Base-by-base conservation (phyloP, 1,140 invertebrate species). In the Antheraea pernyi region DNA sequence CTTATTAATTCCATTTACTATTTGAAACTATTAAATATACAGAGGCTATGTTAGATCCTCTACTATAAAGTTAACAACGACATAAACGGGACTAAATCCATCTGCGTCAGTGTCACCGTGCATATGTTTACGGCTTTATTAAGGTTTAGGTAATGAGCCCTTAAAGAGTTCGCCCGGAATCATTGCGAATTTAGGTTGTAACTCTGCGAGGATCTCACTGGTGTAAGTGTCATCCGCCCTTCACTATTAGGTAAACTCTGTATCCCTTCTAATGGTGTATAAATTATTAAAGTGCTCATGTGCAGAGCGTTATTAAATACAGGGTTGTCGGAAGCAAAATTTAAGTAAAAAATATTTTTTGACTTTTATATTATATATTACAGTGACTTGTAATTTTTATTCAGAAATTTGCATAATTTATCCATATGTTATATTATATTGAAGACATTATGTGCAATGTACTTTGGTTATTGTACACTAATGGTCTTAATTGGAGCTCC, bases 211-310 rank as follows among this genome's bases (percentile, higher is more conserved):
- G 19, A 42, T n/a, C 61, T 63, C n/a, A 7, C 39, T 13, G n/a
- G 39, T 46, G 62, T 64, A 64, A 64, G 63, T 65, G 63, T 18
- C 36, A 16, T 65, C 16, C 42, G 19, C 64, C 64, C 64, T 22
- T 65, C 53, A 65, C 39, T 42, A 46, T 46, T 19, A 46, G 36
- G 30, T 53, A 67, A 67, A 67, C 65, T 59, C 59, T 53, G 53
- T 69, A 66, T 46, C 67, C 68, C 60, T 61, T 71, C 58, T 19
- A 64, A 69, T 63, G 68, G 67, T 36, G 42, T 67, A 71, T 74
- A 75, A 79, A 81, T 80, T 78, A 82, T 84, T 82, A 81, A 85
- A 81, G 77, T 77, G 74, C 71, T 71, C 64, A 69, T 61, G 60
- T 61, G 48, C 59, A 71, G 69, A 75, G 70, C 63, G 58, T 72